Evolutionary conservation across 2,113 vertebrate genomes (phyloP).

Genomic region (Petaurus breviceps): DNA sequence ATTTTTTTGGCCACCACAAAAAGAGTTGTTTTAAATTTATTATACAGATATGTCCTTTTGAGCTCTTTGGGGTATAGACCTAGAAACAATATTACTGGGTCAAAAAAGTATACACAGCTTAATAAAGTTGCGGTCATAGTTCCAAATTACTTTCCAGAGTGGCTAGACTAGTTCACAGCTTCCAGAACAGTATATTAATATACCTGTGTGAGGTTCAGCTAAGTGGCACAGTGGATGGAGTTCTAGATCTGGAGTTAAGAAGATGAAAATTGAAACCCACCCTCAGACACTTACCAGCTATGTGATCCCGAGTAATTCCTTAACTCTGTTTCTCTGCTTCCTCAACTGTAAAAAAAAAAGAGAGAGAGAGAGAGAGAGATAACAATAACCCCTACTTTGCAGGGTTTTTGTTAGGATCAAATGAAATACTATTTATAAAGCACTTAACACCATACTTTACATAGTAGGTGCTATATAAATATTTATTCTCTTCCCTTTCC

Average conservation of each 20-base stretch:
- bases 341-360: background rate
- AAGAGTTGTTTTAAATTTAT: background rate
- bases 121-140: background rate
- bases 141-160: background rate
- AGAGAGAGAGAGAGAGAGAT: accelerated
- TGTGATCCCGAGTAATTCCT: background rate
- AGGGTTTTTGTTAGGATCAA: background rate
- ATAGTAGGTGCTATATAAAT: background rate
- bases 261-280: background rate
- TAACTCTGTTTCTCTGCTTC: background rate
- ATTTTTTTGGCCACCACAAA: background rate
- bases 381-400: background rate
- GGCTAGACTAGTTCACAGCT: background rate
- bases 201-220: background rate
- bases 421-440: background rate
- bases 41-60: background rate
- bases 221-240: background rate
- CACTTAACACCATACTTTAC: background rate
- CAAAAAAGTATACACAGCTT: background rate
- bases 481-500: background rate
- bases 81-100: background rate
- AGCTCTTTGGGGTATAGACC: background rate
- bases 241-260: background rate
- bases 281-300: background rate
- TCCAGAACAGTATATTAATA: background rate